Percentiles rank a stretch among this genome's conserved stretches.
Conservation (phyloP, 2,797 vertebrate species). For the Pampus argenteus region DNA sequence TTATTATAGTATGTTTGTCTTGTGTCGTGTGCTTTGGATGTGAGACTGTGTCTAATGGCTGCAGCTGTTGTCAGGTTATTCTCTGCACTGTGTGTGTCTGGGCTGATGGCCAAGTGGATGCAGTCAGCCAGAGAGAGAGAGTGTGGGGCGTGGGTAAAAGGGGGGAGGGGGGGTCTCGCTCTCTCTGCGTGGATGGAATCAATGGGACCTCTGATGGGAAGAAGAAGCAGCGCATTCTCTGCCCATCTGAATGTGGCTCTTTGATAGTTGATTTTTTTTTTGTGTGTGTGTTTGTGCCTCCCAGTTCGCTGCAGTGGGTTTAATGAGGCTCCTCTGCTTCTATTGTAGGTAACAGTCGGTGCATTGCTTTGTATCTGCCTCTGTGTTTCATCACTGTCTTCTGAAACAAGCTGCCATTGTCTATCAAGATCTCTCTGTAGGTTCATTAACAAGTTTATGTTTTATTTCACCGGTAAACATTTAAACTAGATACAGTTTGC, state of each 20-base stretch:
- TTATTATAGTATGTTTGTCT: not conserved
- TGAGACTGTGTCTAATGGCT: constrained; percentile 12
- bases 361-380: constrained; percentile 47
- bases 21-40: not conserved
- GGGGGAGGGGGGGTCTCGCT: constrained; percentile 2
- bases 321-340: constrained; percentile 63
- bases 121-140: constrained; percentile 34
- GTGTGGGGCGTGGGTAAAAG: not conserved
- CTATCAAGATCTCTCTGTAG: not conserved
- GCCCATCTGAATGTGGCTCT: constrained; percentile 67
- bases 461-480: not conserved
- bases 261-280: constrained; percentile 62
- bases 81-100: constrained; percentile 58
- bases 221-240: constrained; percentile 67
- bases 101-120: constrained; percentile 68
- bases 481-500: constrained; percentile 1
- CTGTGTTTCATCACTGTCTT: constrained; percentile 23
- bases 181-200: constrained; percentile 46
- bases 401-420: constrained; percentile 42
- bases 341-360: constrained; percentile 37
- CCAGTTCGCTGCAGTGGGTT: constrained; percentile 51
- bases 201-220: constrained; percentile 66
- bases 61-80: constrained; percentile 67
- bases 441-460: constrained; percentile 11
- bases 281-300: constrained; percentile 55